Conservation (phyloP, 2,797 vertebrate genomes). For the Chanos chanos region DNA sequence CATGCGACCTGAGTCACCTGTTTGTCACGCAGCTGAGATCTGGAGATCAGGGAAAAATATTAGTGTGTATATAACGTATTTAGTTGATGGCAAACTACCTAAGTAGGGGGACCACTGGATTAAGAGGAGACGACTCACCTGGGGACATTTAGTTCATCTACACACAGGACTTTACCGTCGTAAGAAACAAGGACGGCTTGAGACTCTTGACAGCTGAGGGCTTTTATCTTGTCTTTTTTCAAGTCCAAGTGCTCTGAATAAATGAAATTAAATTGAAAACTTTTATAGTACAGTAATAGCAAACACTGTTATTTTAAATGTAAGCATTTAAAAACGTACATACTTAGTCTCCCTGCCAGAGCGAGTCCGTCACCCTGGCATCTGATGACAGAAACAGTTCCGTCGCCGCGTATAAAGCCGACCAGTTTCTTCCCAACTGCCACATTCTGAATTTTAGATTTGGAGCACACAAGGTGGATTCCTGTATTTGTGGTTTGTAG, state of each 20-base stretch:
- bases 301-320: no score
- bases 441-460: background rate
- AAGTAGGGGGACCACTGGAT: no score
- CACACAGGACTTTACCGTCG: background rate
- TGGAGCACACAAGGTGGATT: background rate
- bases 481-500: background rate
- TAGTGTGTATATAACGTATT: background rate
- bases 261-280: no score
- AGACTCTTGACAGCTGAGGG: background rate
- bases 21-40: background rate
- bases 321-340: background rate
- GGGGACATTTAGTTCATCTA: background rate
- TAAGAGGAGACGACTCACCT: no score
- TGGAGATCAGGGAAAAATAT: background rate
- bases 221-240: background rate
- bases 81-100: background rate
- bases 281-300: no score
- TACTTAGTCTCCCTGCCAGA: constrained; percentile 16
- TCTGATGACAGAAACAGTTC: constrained; percentile 10
- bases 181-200: background rate
- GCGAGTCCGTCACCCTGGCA: background rate
- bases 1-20: constrained; percentile 3
- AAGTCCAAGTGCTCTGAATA: background rate
- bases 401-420: constrained; percentile 20
- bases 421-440: constrained; percentile 1